Percentiles rank a stretch among this genome's conserved stretches.
These are phyloP conservation scores for Ectemnius cavifrons DNA, from an alignment of 2,888 invertebrate genomes.

Conservation along the genomic window DNA sequence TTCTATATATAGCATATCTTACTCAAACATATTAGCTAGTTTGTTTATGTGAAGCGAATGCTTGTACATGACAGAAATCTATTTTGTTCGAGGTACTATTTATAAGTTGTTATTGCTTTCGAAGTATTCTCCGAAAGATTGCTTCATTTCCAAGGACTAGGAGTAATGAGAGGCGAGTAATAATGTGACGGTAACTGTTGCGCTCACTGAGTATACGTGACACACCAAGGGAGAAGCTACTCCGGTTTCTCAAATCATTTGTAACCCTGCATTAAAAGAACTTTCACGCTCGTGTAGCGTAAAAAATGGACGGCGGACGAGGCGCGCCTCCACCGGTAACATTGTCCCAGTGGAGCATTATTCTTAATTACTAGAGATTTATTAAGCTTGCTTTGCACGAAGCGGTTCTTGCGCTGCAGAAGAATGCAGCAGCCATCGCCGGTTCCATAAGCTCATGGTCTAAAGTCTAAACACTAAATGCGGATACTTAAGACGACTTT, in stretches of 20 bases:
- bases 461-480: too few species aligned
- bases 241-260: conserved; percentile 62
- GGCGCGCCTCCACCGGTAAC: conserved; percentile 55
- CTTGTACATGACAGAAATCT: too few species aligned
- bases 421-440: not conserved
- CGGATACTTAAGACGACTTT: too few species aligned
- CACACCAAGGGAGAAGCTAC: conserved; percentile 34
- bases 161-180: conserved; percentile 39
- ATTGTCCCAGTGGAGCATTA: conserved; percentile 59
- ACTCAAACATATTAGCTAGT: too few species aligned
- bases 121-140: conserved; percentile 26
- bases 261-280: conserved; percentile 61
- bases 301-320: conserved; percentile 63
- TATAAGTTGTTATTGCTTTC: too few species aligned
- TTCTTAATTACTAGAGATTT: conserved; percentile 67
- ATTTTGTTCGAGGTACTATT: too few species aligned
- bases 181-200: conserved; percentile 48
- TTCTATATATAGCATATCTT: too few species aligned
- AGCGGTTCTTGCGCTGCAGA: conserved; percentile 38
- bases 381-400: conserved; percentile 57
- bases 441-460: too few species aligned
- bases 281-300: conserved; percentile 58
- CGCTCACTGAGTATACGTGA: conserved; percentile 40
- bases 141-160: conserved; percentile 32
- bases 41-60: too few species aligned